These are phyloP conservation scores for Pammene fasciana DNA, from an alignment of 2,888 invertebrate species.

Conservation along the genomic window DNA sequence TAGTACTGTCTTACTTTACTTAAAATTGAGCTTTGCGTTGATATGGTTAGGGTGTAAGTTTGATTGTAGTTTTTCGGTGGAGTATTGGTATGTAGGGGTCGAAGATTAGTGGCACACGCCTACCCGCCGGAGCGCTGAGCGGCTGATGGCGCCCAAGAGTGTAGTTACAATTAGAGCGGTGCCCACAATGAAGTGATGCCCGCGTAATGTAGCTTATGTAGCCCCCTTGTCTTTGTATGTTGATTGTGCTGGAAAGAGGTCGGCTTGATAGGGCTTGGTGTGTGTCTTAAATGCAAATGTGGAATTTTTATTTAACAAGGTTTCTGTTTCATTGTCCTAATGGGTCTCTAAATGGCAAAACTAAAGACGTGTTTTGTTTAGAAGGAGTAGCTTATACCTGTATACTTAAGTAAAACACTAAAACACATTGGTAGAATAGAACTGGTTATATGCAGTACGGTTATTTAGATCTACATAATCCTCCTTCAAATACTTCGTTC, in stretches of 20 bases:
- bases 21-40: slow-evolving; percentile 56
- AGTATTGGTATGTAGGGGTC: slow-evolving; percentile 81
- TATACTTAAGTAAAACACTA: too few relatives aligned
- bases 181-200: slow-evolving; percentile 83
- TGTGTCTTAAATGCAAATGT: slow-evolving; percentile 43
- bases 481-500: too few relatives aligned
- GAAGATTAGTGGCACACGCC: slow-evolving; percentile 84
- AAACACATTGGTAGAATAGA: too few relatives aligned
- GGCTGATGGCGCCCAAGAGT: slow-evolving; percentile 81
- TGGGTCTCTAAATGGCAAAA: not conserved
- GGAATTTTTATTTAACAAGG: slow-evolving; percentile 22
- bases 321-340: not conserved
- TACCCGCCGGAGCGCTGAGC: slow-evolving; percentile 81
- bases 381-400: not conserved
- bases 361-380: not conserved
- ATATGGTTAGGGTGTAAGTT: slow-evolving; percentile 52
- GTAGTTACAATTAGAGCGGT: slow-evolving; percentile 83
- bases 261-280: slow-evolving; percentile 51
- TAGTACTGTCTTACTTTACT: slow-evolving; percentile 51
- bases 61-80: slow-evolving; percentile 50
- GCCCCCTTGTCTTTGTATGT: slow-evolving; percentile 80
- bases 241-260: slow-evolving; percentile 77
- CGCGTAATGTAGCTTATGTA: slow-evolving; percentile 71
- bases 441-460: too few relatives aligned
- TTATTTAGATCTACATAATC: too few relatives aligned